Evolutionary conservation across 2,113 vertebrate species (phyloP).

Genomic region (Spilogale gracilis): DNA sequence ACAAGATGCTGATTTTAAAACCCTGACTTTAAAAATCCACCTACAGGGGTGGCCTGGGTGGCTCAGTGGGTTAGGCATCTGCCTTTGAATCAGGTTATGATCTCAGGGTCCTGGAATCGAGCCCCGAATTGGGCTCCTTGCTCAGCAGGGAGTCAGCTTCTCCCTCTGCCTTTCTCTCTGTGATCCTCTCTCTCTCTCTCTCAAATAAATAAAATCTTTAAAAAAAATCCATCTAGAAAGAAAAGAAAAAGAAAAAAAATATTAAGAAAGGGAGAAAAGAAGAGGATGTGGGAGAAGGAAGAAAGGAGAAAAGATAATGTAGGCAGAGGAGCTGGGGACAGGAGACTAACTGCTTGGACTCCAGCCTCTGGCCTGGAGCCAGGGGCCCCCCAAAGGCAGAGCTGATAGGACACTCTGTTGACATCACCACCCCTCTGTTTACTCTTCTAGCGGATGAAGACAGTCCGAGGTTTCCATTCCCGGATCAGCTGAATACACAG

Average conservation of each 20-base stretch:
- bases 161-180: no score
- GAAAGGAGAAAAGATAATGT: neutral
- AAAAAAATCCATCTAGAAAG: constrained; percentile 52
- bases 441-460: neutral
- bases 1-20: constrained; percentile 5
- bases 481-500: neutral
- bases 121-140: no score
- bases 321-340: neutral
- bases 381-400: neutral
- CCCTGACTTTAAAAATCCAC: constrained; percentile 57
- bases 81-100: no score
- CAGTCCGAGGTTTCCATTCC: neutral
- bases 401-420: neutral
- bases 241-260: neutral
- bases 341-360: neutral
- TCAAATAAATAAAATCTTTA: no score
- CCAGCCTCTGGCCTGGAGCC: neutral
- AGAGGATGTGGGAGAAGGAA: neutral
- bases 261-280: neutral
- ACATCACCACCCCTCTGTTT: neutral
- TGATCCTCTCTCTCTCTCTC: no score
- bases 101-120: no score
- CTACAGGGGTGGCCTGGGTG: neutral
- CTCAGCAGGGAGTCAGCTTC: no score
- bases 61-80: no score